Percentiles rank a stretch among this genome's conserved stretches.
Evolutionary conservation across 2,113 vertebrate genomes (phyloP).

Genomic region (Rhinichthys klamathensis): DNA sequence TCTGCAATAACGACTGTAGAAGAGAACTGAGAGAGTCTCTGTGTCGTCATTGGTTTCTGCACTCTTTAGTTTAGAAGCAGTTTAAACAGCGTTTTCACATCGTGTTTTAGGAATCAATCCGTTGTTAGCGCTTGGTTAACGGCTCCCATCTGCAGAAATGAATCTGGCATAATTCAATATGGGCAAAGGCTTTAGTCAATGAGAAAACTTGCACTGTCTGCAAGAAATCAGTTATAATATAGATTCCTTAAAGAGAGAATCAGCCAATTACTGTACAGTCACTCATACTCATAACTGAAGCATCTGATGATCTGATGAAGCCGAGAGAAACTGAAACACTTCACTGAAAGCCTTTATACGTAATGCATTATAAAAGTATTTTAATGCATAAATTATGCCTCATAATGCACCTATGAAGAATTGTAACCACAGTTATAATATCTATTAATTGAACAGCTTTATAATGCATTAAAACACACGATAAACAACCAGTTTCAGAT

Average conservation of each 20-base stretch:
- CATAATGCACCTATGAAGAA: no score
- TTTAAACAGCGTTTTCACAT: background rate
- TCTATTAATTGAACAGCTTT: no score
- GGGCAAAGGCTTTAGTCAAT: conserved; percentile 28
- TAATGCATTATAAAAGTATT: no score
- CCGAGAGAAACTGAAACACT: background rate
- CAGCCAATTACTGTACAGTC: background rate
- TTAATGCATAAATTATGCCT: no score
- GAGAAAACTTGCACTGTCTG: conserved; percentile 10
- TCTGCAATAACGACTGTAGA: no score
- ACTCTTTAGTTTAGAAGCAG: background rate
- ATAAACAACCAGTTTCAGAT: no score
- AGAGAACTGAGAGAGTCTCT: no score
- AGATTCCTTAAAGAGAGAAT: background rate
- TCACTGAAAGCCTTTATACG: no score
- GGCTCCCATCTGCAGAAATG: conserved; percentile 1
- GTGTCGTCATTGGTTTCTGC: background rate
- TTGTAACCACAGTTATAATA: no score
- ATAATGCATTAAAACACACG: no score
- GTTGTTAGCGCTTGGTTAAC: background rate
- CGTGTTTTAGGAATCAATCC: conserved; percentile 14
- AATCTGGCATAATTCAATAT: conserved; percentile 13
- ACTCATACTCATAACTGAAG: background rate
- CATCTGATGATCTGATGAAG: background rate
- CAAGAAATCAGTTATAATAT: background rate